These are phyloP conservation scores for Phoenoteleia sp. DNA, from an alignment of 2,888 invertebrate species.

Conservation along the genomic window DNA sequence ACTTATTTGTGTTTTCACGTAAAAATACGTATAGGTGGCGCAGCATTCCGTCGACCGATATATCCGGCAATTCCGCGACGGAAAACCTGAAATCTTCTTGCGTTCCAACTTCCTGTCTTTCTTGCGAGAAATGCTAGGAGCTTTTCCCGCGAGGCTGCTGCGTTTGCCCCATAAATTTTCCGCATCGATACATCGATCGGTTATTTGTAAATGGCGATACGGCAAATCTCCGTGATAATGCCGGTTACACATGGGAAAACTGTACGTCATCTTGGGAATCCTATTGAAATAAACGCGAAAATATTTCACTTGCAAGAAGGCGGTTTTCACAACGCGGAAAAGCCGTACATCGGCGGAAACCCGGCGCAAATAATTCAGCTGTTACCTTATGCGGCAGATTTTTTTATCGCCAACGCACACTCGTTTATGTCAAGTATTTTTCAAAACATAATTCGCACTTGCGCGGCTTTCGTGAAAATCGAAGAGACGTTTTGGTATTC, in stretches of 20 bases:
- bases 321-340: constrained; percentile 2
- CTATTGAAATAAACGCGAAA: constrained; percentile 61
- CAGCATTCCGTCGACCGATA: constrained; percentile 33
- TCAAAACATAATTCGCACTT: constrained; percentile 50
- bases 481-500: constrained; percentile 52
- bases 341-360: constrained; percentile 20
- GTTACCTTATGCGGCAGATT: constrained; percentile 2
- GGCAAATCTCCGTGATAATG: constrained; percentile 60
- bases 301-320: constrained; percentile 54
- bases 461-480: constrained; percentile 37
- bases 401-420: constrained; percentile 5
- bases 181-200: constrained; percentile 62
- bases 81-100: constrained; percentile 62
- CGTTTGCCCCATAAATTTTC: constrained; percentile 63
- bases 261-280: constrained; percentile 64
- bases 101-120: constrained; percentile 40
- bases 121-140: no score
- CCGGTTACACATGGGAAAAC: constrained; percentile 60
- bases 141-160: background rate
- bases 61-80: constrained; percentile 35
- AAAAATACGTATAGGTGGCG: constrained; percentile 35
- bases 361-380: constrained; percentile 48
- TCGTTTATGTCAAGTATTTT: constrained; percentile 40
- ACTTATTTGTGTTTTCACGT: constrained; percentile 43
- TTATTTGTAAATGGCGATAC: constrained; percentile 63